Conservation (phyloP, 2,888 invertebrate species). For the Cheilosia pagana region DNA sequence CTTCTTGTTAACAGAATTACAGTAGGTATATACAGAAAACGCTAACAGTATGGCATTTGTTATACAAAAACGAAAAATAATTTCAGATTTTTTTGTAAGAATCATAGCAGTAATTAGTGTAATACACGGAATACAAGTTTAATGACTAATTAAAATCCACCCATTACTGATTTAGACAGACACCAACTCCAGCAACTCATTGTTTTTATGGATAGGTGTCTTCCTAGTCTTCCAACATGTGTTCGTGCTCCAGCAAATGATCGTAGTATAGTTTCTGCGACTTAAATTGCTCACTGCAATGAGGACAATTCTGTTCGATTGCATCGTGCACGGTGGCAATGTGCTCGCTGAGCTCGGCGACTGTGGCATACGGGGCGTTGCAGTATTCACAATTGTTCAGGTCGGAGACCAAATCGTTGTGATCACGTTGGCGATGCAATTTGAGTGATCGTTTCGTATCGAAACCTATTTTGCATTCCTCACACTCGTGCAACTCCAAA, state of each 20-base stretch:
- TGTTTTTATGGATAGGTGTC: too few species aligned
- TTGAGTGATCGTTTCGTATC: slow-evolving; percentile 76
- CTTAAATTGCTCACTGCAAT: slow-evolving; percentile 75
- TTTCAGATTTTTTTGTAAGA: too few species aligned
- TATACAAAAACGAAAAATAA: too few species aligned
- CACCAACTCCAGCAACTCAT: too few species aligned
- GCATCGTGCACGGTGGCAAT: slow-evolving; percentile 75
- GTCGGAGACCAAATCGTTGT: slow-evolving; percentile 76
- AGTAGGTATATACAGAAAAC: too few species aligned
- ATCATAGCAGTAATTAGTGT: too few species aligned
- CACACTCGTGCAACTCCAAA: slow-evolving; percentile 75
- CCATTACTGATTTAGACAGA: too few species aligned
- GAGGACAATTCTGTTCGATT: slow-evolving; percentile 76
- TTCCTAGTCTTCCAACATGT: slow-evolving; percentile 58
- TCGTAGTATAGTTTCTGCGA: slow-evolving; percentile 76
- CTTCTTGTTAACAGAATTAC: too few species aligned
- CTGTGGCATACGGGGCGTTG: slow-evolving; percentile 75
- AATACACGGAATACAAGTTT: too few species aligned
- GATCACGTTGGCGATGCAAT: slow-evolving; percentile 76
- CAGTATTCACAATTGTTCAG: slow-evolving; percentile 77
- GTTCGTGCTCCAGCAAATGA: slow-evolving; percentile 77
- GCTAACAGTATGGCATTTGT: too few species aligned
- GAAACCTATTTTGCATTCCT: slow-evolving; percentile 76
- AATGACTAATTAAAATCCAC: too few species aligned
- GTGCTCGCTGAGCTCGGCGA: slow-evolving; percentile 76